Percentiles rank a stretch among this genome's conserved stretches.
Evolutionary conservation across 2,888 invertebrate species (phyloP).

Genomic region (Coelopa pilipes): DNA sequence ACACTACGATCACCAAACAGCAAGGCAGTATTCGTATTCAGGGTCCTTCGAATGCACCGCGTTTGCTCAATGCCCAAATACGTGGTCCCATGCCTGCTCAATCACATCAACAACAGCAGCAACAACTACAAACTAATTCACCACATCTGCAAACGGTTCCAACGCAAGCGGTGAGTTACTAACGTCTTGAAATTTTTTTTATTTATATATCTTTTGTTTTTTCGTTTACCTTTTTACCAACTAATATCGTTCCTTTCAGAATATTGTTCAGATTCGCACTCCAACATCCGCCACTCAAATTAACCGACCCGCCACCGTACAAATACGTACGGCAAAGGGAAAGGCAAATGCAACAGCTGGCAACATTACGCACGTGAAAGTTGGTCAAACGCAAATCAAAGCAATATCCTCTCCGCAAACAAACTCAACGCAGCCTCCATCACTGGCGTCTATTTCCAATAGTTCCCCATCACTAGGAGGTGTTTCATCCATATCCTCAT

Average conservation of each 20-base stretch:
- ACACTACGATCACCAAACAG: slow-evolving; percentile 68
- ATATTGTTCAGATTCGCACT: slow-evolving; percentile 65
- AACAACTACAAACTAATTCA: slow-evolving; percentile 54
- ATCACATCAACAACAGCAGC: slow-evolving; percentile 42
- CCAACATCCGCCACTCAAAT: slow-evolving; percentile 57
- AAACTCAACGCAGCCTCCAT: slow-evolving; percentile 58
- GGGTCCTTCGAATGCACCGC: slow-evolving; percentile 58
- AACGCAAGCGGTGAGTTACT: slow-evolving; percentile 60
- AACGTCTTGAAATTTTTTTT: slow-evolving; percentile 22
- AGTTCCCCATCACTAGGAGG: slow-evolving; percentile 51
- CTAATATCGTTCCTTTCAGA: slow-evolving; percentile 48
- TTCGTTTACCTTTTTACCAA: not conserved
- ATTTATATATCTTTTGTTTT: slow-evolving; percentile 12
- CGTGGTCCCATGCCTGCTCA: slow-evolving; percentile 55
- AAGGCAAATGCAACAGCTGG: slow-evolving; percentile 52
- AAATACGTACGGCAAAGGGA: slow-evolving; percentile 61
- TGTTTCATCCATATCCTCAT: slow-evolving; percentile 48
- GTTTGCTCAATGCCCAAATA: slow-evolving; percentile 61
- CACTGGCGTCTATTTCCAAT: slow-evolving; percentile 60
- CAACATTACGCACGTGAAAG: slow-evolving; percentile 63
- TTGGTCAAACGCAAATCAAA: slow-evolving; percentile 67
- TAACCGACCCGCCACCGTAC: slow-evolving; percentile 63
- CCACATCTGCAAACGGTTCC: slow-evolving; percentile 62
- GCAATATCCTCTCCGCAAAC: slow-evolving; percentile 57
- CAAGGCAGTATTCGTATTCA: slow-evolving; percentile 64